Conservation (phyloP, 2,113 vertebrate species). For the Platichthys stellatus region DNA sequence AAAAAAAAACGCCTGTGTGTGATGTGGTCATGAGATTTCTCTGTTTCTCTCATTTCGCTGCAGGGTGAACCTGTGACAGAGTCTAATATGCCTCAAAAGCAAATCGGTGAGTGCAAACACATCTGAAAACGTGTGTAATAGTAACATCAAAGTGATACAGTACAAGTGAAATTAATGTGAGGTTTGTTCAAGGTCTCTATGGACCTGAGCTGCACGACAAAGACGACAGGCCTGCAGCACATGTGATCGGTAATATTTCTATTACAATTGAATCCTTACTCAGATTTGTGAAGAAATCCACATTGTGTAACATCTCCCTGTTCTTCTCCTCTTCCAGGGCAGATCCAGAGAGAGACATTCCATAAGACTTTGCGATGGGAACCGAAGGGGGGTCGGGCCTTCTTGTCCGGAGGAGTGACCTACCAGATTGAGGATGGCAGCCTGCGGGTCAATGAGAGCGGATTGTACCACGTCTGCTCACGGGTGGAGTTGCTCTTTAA, state of each 20-base stretch:
- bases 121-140: too few species aligned
- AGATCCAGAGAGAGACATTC: background rate
- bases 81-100: conserved; percentile 51
- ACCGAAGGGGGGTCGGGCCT: conserved; percentile 71
- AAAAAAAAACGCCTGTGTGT: conserved; percentile 2
- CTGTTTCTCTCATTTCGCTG: conserved; percentile 47
- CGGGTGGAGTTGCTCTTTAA: conserved; percentile 84
- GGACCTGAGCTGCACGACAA: background rate
- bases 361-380: conserved; percentile 84
- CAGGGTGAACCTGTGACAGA: conserved; percentile 34
- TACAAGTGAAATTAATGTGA: background rate
- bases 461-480: conserved; percentile 89
- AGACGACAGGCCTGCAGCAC: conserved; percentile 63
- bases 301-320: background rate
- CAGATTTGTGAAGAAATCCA: background rate
- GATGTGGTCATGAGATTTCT: conserved; percentile 44
- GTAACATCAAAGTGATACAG: background rate
- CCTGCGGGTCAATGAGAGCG: conserved; percentile 84
- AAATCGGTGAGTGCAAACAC: conserved; percentile 69
- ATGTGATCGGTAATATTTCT: conserved; percentile 73
- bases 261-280: background rate
- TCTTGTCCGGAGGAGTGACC: conserved; percentile 75
- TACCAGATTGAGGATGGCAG: conserved; percentile 78
- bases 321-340: conserved; percentile 49
- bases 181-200: conserved; percentile 56